These are phyloP conservation scores for Sturmia bella DNA, from an alignment of 2,888 invertebrate genomes.

Conservation along the genomic window DNA sequence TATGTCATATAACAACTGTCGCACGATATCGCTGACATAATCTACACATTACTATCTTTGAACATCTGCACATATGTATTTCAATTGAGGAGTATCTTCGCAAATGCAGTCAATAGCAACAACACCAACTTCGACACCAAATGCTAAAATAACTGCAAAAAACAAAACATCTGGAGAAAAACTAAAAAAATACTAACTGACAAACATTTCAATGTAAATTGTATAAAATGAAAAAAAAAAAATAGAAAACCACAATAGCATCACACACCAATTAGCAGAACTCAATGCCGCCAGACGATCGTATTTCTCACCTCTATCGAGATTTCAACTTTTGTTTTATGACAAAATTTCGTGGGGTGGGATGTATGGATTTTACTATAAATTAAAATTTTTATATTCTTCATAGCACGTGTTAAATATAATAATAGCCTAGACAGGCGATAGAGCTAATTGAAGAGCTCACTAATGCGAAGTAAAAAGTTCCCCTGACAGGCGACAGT, in stretches of 20 bases:
- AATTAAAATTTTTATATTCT: too few species aligned
- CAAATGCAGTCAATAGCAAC: slow-evolving; percentile 13
- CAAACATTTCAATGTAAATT: slow-evolving; percentile 50
- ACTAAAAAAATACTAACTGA: slow-evolving; percentile 19
- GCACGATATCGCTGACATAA: slow-evolving; percentile 68
- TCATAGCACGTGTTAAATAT: too few species aligned
- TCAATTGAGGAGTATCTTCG: slow-evolving; percentile 9
- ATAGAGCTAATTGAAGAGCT: too few species aligned
- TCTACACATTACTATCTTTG: slow-evolving; percentile 75
- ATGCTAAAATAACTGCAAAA: slow-evolving; percentile 53
- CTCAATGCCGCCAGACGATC: background rate
- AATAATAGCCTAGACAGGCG: too few species aligned
- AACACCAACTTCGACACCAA: slow-evolving; percentile 45
- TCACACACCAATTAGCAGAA: slow-evolving; percentile 48
- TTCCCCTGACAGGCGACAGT: too few species aligned
- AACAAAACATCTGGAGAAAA: background rate
- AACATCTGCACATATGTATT: slow-evolving; percentile 72
- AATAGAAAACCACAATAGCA: background rate
- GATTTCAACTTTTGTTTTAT: too few species aligned
- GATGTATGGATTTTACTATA: too few species aligned
- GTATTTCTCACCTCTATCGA: too few species aligned
- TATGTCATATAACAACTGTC: slow-evolving; percentile 66
- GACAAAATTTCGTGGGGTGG: too few species aligned
- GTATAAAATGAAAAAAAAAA: slow-evolving; percentile 17
- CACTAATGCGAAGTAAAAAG: too few species aligned